Percentiles rank a stretch among this genome's conserved stretches.
phyloP scores from a whole-genome alignment of 2,113 vertebrate species.

The Pelecanoides urinatrix region DNA sequence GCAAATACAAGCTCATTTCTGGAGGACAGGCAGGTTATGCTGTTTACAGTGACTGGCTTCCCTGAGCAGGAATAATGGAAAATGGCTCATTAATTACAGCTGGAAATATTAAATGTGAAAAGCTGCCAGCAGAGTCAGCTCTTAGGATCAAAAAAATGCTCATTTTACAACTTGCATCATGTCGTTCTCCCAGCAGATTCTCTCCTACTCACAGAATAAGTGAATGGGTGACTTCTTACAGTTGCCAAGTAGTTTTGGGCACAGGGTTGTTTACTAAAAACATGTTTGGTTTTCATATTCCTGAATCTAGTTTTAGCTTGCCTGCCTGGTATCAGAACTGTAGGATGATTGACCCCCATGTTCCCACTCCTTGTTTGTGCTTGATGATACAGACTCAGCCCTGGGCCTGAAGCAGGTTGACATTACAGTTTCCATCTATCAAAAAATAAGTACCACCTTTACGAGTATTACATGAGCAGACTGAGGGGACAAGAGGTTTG shows the following conservation, averaged over 20 bases:
- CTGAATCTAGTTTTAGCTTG: not conserved
- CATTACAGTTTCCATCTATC: not conserved
- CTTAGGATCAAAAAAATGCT: not conserved
- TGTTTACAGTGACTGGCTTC: not conserved
- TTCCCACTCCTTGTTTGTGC: not conserved
- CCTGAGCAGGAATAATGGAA: not conserved
- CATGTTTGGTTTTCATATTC: not conserved
- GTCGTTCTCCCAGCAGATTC: not conserved
- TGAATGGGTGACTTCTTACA: not conserved
- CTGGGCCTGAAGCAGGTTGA: not conserved
- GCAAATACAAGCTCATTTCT: not conserved
- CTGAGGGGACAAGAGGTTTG: not conserved
- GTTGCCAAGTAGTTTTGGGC: not conserved
- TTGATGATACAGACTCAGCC: not conserved
- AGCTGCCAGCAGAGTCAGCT: not conserved
- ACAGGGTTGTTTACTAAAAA: not conserved
- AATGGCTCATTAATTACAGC: not conserved
- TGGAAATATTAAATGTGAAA: constrained; percentile 22
- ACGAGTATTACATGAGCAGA: not conserved
- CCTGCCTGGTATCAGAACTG: not conserved
- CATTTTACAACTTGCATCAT: not conserved
- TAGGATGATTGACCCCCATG: not conserved
- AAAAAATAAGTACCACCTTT: not conserved
- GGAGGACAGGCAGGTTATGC: not conserved
- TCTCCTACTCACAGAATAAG: not conserved